Percentiles rank a stretch among this genome's conserved stretches.
phyloP scores from a whole-genome alignment of 2,888 invertebrate genomes.

The Platycnemis pennipes region DNA sequence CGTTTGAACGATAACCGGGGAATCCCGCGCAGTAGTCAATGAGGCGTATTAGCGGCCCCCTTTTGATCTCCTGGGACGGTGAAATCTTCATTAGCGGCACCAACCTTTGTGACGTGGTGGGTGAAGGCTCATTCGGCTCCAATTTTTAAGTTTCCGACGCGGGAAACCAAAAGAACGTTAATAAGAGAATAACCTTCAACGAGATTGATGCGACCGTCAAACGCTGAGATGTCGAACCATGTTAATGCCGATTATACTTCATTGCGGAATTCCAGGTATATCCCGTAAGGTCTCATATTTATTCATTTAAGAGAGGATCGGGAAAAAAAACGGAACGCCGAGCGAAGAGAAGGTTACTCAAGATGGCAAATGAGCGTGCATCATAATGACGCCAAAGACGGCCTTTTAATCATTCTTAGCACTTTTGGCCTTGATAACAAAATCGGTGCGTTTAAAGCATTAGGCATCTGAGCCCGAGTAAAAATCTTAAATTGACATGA shows the following conservation, averaged over 20 bases:
- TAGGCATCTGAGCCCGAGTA: no score
- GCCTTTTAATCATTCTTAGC: background rate
- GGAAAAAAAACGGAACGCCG: background rate
- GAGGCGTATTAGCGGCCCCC: background rate
- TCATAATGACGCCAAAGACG: background rate
- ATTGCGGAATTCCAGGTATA: background rate
- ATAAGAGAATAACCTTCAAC: background rate
- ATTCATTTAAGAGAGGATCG: background rate
- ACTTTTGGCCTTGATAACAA: background rate
- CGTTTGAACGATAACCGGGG: background rate
- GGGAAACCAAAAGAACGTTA: background rate
- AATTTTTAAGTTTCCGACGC: background rate
- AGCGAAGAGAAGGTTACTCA: background rate
- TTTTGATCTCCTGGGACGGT: background rate
- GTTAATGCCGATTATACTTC: background rate
- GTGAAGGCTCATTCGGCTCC: background rate
- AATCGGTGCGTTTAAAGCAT: no score
- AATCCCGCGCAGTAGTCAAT: background rate
- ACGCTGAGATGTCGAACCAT: background rate
- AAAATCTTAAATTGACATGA: background rate
- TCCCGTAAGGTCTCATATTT: background rate
- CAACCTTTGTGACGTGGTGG: background rate
- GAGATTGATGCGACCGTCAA: background rate
- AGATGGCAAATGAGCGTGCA: background rate
- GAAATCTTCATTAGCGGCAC: slow-evolving; percentile 35